These are phyloP conservation scores for Pseudocheirus occidentalis DNA, from an alignment of 2,797 vertebrate genomes.

Conservation along the genomic window DNA sequence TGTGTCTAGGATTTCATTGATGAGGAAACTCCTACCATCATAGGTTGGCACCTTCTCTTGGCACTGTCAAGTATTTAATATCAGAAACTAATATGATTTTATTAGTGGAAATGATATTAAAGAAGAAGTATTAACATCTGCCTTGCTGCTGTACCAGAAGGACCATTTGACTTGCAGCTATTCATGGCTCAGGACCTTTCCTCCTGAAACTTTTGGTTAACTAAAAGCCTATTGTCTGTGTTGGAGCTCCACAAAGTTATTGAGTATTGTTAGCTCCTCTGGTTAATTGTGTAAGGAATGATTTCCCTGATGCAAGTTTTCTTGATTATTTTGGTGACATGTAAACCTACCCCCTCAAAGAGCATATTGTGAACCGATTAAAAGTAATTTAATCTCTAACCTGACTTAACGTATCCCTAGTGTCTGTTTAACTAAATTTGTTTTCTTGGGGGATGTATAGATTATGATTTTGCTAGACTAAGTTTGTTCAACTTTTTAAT, in stretches of 20 bases:
- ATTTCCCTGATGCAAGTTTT: neutral
- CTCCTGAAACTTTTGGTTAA: neutral
- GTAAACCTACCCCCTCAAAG: neutral
- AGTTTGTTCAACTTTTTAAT: neutral
- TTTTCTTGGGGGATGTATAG: neutral
- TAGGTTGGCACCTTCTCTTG: neutral
- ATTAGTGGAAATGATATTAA: neutral
- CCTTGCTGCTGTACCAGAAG: neutral
- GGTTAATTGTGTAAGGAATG: neutral
- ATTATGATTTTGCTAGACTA: neutral
- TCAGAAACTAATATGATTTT: neutral
- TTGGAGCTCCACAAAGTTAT: neutral
- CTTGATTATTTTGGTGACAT: neutral
- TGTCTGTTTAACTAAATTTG: neutral
- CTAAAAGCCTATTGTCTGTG: neutral
- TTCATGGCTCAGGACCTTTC: neutral
- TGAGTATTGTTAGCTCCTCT: neutral
- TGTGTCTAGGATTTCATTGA: neutral
- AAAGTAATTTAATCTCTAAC: neutral
- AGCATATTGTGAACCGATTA: neutral
- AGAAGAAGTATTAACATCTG: neutral
- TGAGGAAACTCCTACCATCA: neutral
- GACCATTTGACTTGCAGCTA: neutral
- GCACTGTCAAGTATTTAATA: neutral
- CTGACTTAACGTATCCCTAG: neutral